Base-by-base conservation (phyloP, 2,888 invertebrate species). In the Hoplodrina blanda region DNA sequence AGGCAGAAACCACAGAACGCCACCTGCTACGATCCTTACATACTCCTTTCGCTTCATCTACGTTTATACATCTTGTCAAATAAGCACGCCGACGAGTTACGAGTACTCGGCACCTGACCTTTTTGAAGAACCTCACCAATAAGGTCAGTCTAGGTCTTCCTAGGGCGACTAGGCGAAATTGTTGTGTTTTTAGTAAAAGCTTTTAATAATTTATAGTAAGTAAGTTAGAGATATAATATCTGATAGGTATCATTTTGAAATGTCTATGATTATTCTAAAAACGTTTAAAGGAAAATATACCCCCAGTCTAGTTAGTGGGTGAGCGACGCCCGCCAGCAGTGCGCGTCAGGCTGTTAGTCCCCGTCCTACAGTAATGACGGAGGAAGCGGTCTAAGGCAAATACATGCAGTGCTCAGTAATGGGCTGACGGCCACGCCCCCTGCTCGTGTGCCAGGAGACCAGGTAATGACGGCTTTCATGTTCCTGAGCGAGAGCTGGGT, bases 341-440 rank as follows among this genome's bases (percentile, higher is more conserved):
- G 13, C 1, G n/a, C 15, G 20, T 13, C 49, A 50, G 4, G 11
- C 53, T 53, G 60, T 63, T 25, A 37, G 73, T 8, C 15, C 44
- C 19, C 57, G 62, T 52, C 46, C 30, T 13, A 15, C 17, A 44
- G 50, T 76, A 63, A 76, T 76, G 41, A 46, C 25, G 4, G 19
- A 37, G 46, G 49, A 60, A 25, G 59, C 20, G 44, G 55, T 69
- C 52, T 46, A 60, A 59, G 49, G 66, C 66, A 52, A 74, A 80
- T 50, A 60, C 52, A 59, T 57, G n/a, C 54, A 60, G 54, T 25
- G 44, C 25, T 15, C 55, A 17, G 62, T 70, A 70, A 80, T 66
- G 60, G 30, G 20, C 53, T 3, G 19, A 2, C 8, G 49, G 52
- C 17, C 50, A 53, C 65, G 60, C 70, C 80, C 37, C 11, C 49